A percentile compares a stretch with the other conserved stretches of the same genome.
These are phyloP conservation scores for Edolisoma coerulescens DNA, from an alignment of 2,113 vertebrate genomes.

Conservation along the genomic window DNA sequence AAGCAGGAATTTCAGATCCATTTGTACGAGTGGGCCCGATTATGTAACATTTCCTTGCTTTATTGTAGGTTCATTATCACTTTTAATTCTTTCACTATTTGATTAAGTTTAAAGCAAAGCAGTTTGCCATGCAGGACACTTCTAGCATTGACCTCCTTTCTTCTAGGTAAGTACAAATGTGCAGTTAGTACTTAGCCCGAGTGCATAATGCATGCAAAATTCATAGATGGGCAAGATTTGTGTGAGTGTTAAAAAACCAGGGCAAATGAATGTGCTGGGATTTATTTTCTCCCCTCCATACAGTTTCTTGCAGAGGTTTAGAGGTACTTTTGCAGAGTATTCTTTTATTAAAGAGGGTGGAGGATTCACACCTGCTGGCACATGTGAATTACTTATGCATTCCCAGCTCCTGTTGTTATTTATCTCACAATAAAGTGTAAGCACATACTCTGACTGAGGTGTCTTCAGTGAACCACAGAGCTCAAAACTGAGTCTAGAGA, in stretches of 20 bases:
- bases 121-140: background rate
- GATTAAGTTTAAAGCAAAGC: background rate
- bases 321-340: background rate
- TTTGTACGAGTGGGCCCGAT: background rate
- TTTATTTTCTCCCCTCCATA: background rate
- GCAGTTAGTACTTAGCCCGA: background rate
- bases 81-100: conserved; percentile 29
- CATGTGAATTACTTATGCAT: background rate
- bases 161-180: background rate
- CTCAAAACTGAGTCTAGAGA: background rate
- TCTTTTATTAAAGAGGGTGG: background rate
- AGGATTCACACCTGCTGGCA: background rate
- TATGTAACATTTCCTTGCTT: background rate
- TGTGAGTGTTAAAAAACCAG: background rate
- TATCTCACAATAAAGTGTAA: background rate
- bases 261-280: background rate
- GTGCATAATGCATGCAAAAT: background rate
- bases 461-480: background rate
- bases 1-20: background rate
- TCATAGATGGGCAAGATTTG: background rate
- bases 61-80: background rate
- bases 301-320: background rate
- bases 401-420: background rate
- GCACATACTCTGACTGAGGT: background rate
- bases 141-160: background rate